phyloP scores from a whole-genome alignment of 2,113 vertebrate species.

The Alligator mississippiensis region DNA sequence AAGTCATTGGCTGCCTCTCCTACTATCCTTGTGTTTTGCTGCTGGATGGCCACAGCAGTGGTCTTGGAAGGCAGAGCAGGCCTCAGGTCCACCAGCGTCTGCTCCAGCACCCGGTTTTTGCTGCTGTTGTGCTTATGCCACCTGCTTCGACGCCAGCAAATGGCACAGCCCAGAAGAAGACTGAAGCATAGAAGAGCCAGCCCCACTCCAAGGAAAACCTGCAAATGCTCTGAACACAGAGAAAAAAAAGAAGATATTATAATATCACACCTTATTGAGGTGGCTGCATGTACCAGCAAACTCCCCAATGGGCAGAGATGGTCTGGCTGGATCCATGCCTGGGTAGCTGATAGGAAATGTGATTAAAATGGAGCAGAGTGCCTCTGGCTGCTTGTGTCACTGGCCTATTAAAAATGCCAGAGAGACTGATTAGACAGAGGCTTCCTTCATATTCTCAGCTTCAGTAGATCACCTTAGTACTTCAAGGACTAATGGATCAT shows the following conservation, averaged over 20 bases:
- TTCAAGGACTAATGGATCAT: background rate
- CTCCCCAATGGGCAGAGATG: background rate
- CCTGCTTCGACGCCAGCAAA: slow-evolving; percentile 75
- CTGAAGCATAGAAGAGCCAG: slow-evolving; percentile 83
- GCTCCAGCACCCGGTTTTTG: slow-evolving; percentile 48
- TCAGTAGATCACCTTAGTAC: background rate
- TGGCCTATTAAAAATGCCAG: background rate
- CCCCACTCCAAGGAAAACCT: slow-evolving; percentile 78
- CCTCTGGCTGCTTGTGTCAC: background rate
- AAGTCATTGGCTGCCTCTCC: slow-evolving; percentile 56
- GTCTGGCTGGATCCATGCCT: background rate
- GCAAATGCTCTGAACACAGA: slow-evolving; percentile 75
- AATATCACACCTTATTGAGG: background rate
- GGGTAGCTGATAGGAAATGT: background rate
- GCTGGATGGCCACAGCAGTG: slow-evolving; percentile 71
- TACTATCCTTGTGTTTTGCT: slow-evolving; percentile 72
- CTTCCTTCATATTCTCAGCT: background rate
- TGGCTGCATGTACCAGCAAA: background rate
- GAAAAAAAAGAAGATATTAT: background rate
- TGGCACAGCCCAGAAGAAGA: slow-evolving; percentile 79
- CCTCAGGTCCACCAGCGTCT: slow-evolving; percentile 54
- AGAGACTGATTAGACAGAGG: background rate
- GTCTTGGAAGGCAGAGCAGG: slow-evolving; percentile 3
- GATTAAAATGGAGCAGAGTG: background rate
- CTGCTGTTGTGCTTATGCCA: background rate